Base-by-base conservation (phyloP, 37 sponge, comb jelly and placozoan genomes). In the Beroe forskalii region DNA sequence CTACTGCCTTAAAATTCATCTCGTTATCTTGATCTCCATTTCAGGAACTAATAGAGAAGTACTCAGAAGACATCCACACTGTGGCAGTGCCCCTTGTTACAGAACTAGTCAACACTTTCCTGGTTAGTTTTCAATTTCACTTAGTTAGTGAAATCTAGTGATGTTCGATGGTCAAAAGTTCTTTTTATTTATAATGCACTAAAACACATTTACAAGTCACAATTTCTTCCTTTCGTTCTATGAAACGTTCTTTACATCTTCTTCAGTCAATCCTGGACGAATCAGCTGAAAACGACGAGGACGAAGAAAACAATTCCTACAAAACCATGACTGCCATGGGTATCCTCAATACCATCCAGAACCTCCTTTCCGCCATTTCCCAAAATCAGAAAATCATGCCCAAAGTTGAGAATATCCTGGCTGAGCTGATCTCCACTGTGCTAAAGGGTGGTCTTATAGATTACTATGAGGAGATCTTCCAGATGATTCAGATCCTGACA, bases 281-380 rank as follows among this genome's bases (percentile, higher is more conserved):
- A 89, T 40, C 93, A 3, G 69, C 93, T 6, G 94, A 94, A 32
- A 75, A 91, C 1, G n/a, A n/a, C n/a, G 91, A 30, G 44, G 92
- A 91, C 9, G 91, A 93, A 62, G 67, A 25, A 40, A 67, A 90
- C 27, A 95, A 93, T 90, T 91, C 93, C 67, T 95, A 95, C 91
- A 96, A 93, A 41, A 96, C 97, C 17, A 90, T 96, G 67, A 96
- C 95, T 33, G 97, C 97, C 17, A 93, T 96, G 41, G 95, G 97
- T 1, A 91, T 96, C 12, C 89, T 96, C 17, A 62, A 89, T 23
- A 93, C 95, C 30, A 67, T 96, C 0, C 95, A 96, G 92, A 91
- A 94, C 12, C 93, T 96, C 4, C 92, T 95, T 37, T 93, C 93
- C 55, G 95, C 96, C 0, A 91, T 72, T 8, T 72, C 75, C 39